Evolutionary conservation across 2,113 vertebrate species (phyloP).

Genomic region (Indicator indicator): DNA sequence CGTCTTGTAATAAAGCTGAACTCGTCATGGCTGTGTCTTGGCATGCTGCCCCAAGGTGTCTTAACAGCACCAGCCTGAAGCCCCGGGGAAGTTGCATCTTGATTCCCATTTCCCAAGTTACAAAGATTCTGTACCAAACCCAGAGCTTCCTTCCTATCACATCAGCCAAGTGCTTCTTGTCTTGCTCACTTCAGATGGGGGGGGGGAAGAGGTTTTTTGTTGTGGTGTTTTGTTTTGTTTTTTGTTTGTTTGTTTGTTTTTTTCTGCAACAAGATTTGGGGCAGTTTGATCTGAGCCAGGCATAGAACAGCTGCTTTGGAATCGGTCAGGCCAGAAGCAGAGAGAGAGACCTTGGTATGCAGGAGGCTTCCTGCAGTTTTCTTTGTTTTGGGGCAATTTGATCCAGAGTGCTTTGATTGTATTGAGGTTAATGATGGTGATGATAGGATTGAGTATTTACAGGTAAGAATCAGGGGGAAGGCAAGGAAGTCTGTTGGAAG

Average conservation of each 20-base stretch:
- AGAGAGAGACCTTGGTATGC: too few species aligned
- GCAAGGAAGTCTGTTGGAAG: too few species aligned
- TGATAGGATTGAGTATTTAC: too few species aligned
- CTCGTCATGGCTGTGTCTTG: fast-evolving
- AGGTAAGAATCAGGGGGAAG: too few species aligned
- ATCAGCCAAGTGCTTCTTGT: neutral
- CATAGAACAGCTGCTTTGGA: too few species aligned
- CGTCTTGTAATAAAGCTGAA: neutral
- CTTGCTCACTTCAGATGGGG: neutral
- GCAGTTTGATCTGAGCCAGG: too few species aligned
- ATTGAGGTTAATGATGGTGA: too few species aligned
- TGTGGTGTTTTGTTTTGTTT: too few species aligned
- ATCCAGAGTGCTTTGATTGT: too few species aligned
- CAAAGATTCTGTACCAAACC: neutral
- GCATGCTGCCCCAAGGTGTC: fast-evolving
- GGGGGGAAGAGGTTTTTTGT: fast-evolving
- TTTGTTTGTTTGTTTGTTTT: neutral
- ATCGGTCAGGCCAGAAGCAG: too few species aligned
- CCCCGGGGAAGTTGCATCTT: neutral
- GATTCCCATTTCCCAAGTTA: neutral
- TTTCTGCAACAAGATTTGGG: neutral
- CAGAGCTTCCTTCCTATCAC: neutral
- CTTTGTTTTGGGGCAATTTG: too few species aligned
- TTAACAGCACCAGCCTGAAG: neutral
- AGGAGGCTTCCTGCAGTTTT: too few species aligned